Evolutionary conservation across 1,140 invertebrate species (phyloP).

Genomic region (Drosophila nasuta): DNA sequence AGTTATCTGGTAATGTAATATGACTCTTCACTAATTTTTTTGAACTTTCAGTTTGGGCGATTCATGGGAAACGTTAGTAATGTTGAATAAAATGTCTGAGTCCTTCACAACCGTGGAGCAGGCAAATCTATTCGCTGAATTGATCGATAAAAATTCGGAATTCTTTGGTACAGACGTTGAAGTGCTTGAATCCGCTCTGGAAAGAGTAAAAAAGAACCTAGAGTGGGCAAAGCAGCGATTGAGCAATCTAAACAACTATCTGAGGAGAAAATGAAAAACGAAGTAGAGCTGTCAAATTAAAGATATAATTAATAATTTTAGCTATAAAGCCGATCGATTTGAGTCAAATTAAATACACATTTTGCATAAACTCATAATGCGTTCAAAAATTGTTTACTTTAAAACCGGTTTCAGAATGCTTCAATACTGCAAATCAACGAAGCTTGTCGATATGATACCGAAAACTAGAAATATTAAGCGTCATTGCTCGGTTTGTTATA

Average conservation of each 20-base stretch:
- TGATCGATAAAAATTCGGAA: not conserved
- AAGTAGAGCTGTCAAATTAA: not conserved
- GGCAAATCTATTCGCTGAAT: not conserved
- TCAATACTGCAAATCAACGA: not conserved
- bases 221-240: not conserved
- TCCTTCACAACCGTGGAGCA: not conserved
- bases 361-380: not conserved
- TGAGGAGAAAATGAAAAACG: not conserved
- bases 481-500: not conserved
- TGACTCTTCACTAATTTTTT: not conserved
- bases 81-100: not conserved
- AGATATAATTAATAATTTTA: not conserved
- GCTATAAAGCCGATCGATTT: not conserved
- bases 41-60: not conserved
- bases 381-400: not conserved
- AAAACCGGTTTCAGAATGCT: not conserved
- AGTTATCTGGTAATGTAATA: not conserved
- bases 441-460: too few species aligned
- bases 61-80: not conserved
- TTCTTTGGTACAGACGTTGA: not conserved
- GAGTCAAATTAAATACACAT: not conserved
- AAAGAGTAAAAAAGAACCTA: not conserved
- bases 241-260: not conserved
- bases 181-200: not conserved
- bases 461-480: not conserved